phyloP scores from a whole-genome alignment of 2,797 vertebrate genomes.

The Falco rusticolus region DNA sequence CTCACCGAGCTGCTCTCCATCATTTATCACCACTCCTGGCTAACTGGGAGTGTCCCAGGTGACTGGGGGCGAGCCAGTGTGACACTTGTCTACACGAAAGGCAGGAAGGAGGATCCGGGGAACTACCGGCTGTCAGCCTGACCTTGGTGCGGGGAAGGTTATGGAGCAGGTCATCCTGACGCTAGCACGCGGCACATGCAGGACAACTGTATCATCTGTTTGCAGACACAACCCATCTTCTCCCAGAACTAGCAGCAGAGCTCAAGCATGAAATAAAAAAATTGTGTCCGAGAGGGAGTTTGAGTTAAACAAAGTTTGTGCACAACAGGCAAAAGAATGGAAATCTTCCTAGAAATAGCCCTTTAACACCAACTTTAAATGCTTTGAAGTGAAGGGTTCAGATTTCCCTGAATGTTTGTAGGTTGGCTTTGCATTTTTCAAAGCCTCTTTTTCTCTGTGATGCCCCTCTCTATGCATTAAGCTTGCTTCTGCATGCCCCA shows the following conservation, averaged over 20 bases:
- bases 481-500: not conserved
- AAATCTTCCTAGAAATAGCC: conserved; percentile 4
- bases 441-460: not conserved
- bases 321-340: not conserved
- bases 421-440: conserved; percentile 34
- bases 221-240: not conserved
- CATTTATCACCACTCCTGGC: not conserved
- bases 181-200: too few species aligned
- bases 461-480: not conserved
- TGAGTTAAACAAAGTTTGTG: conserved; percentile 22
- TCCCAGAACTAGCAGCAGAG: not conserved
- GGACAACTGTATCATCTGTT: not conserved
- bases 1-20: not conserved
- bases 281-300: not conserved
- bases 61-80: not conserved
- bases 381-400: conserved; percentile 35
- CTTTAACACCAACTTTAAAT: not conserved
- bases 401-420: conserved; percentile 5
- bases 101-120: not conserved
- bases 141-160: not conserved
- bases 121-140: not conserved
- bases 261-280: conserved; percentile 26
- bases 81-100: too few species aligned
- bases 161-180: too few species aligned
- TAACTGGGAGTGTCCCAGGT: not conserved